phyloP scores from a whole-genome alignment of 2,888 invertebrate species.

The Oscheius myriophilus region DNA sequence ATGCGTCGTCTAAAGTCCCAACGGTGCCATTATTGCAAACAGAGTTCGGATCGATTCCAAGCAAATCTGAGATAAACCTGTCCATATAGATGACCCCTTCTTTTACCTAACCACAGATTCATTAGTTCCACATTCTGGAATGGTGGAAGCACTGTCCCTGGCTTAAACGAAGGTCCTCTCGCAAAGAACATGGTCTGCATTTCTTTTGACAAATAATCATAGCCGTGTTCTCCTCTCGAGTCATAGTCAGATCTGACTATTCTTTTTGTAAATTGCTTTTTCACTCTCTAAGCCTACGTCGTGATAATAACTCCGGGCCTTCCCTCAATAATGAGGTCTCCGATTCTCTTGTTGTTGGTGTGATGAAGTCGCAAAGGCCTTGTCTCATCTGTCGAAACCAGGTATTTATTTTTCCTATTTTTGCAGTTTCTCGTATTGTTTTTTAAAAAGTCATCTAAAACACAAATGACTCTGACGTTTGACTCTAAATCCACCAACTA shows the following conservation, averaged over 20 bases:
- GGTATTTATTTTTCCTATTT: neutral
- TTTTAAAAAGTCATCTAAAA: neutral
- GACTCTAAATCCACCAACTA: neutral
- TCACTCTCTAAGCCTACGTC: neutral
- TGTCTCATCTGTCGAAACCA: constrained; percentile 4
- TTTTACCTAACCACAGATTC: constrained; percentile 14
- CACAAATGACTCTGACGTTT: neutral
- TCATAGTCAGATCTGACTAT: neutral
- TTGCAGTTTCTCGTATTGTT: constrained; percentile 5
- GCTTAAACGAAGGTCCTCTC: constrained; percentile 5
- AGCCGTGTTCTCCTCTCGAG: constrained; percentile 5
- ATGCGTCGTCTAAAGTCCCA: neutral
- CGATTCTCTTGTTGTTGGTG: constrained; percentile 48
- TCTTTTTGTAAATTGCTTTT: neutral
- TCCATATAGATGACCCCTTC: too few species aligned
- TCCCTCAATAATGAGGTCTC: constrained; percentile 63
- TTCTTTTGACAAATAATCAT: constrained; percentile 9
- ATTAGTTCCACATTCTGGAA: constrained; percentile 13
- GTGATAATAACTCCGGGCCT: constrained; percentile 49
- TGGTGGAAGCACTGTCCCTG: constrained; percentile 6
- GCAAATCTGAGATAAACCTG: constrained; percentile 1
- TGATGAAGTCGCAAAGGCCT: constrained; percentile 48
- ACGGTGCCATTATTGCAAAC: neutral
- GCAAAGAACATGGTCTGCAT: constrained; percentile 16
- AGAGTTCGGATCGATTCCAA: neutral